Evolutionary conservation across 1,140 invertebrate species (phyloP), one percentile per base, ranked within the genome.

Genomic region (Drosophila varians): DNA sequence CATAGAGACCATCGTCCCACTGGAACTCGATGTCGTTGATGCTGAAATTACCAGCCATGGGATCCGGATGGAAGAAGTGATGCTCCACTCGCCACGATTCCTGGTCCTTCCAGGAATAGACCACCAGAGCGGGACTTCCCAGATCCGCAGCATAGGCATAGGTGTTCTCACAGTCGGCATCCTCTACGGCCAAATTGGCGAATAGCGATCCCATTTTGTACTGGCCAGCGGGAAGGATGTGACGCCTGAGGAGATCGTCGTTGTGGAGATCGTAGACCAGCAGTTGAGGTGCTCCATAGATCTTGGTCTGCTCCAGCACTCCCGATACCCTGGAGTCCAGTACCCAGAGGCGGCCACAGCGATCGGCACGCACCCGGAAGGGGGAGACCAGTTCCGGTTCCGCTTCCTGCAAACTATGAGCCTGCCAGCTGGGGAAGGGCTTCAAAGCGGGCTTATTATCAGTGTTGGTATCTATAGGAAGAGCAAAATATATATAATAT

Each of bases 1-100:
- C 95, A 52, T 96, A 96, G 1, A 96, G 78, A 6, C 94, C 95
- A 79, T 96, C 96, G 4, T 93, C 93, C 95, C 95, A 96, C 62
- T 94, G 94, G 86, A 96, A 96, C 54, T 93, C 93, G 25, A 94
- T 92, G 23, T 94, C 95, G 51, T 93, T 93, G 1, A 96, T 94
- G 56, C 94, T 95, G 74, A 95, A 96, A 18, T 95, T 94, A 9
- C 94, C 94, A 14, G 93, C 92, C 69, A 94, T 57, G 1, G 95
- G 95, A 91, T 96, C 94, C 0, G 94, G 93, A 76, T 95, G 92
- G 90, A 96, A 96, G 79, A 92, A 96, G 72, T 95, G 93, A 76
- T 96, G 95, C 25, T 93, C 93, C 5, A 95, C 92, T 14, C 94
- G 92, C 95, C 95, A 96, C 0, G 94, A 95, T 11, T 93, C 92